Percentiles rank a stretch among this genome's conserved stretches.
phyloP scores from a whole-genome alignment of 2,113 vertebrate genomes.

The Stictonetta naevosa region DNA sequence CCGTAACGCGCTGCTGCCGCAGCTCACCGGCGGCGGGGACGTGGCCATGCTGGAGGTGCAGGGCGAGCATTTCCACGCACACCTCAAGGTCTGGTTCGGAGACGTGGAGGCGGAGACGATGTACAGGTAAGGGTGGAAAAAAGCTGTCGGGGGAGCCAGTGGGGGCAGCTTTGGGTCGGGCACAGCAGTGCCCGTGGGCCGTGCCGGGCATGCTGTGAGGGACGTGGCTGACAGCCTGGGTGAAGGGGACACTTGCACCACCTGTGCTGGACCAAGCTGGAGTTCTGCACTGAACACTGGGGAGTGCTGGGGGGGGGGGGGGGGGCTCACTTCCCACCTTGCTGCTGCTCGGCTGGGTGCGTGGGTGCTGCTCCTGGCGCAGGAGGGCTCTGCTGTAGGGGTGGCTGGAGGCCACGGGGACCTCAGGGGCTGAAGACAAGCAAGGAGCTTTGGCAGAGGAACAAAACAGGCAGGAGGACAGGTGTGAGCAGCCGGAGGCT shows the following conservation, averaged over 20 bases:
- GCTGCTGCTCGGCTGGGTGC: too few species aligned
- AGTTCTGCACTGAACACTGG: neutral
- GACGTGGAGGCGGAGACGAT: slow-evolving; percentile 91
- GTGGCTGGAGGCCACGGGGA: neutral
- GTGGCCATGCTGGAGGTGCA: slow-evolving; percentile 92
- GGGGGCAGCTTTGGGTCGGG: neutral
- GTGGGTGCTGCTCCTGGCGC: neutral
- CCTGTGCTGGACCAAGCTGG: accelerated
- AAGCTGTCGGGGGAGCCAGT: neutral
- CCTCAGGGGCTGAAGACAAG: neutral
- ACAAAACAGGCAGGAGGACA: neutral
- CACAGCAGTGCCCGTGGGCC: neutral
- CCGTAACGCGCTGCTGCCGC: neutral
- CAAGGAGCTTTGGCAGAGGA: neutral
- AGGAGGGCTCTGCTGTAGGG: neutral
- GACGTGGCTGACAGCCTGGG: neutral
- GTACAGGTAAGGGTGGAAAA: slow-evolving; percentile 80
- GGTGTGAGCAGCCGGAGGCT: neutral
- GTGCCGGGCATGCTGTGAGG: neutral
- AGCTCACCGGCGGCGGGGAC: slow-evolving; percentile 92
- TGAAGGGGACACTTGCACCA: neutral
- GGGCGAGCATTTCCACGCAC: slow-evolving; percentile 89
- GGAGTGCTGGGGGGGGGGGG: neutral
- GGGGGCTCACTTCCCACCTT: too few species aligned
- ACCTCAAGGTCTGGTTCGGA: slow-evolving; percentile 93